Percentiles rank a stretch among this genome's conserved stretches.
Conservation (phyloP, 2,797 vertebrate genomes). For the Gallirallus australis region DNA sequence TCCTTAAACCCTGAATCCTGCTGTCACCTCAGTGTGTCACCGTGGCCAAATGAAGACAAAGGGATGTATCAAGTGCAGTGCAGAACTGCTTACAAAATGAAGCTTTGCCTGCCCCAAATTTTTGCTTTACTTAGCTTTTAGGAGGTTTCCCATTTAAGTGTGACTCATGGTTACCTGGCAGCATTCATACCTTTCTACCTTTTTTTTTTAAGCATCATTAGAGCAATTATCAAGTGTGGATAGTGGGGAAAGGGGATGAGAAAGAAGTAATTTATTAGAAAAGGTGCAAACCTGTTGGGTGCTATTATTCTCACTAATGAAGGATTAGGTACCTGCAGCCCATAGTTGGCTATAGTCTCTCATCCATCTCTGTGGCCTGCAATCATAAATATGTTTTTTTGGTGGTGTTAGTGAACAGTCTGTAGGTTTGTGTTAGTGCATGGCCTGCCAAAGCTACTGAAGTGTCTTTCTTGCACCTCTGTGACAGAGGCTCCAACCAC, state of each 20-base stretch:
- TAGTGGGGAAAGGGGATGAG: neutral
- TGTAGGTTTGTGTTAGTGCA: neutral
- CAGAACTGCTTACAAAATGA: neutral
- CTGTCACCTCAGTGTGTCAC: neutral
- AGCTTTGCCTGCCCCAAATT: neutral
- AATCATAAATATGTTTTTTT: neutral
- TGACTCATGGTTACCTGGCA: neutral
- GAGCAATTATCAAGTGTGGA: neutral
- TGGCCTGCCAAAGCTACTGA: neutral
- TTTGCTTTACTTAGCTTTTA: neutral
- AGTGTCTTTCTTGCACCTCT: neutral
- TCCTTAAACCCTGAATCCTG: neutral
- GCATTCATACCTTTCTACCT: neutral
- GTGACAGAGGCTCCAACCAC: neutral
- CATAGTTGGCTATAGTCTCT: neutral
- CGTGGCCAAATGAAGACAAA: neutral
- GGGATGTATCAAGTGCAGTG: neutral
- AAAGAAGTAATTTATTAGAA: neutral
- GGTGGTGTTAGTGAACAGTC: neutral
- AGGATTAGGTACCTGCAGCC: neutral
- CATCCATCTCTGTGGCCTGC: neutral
- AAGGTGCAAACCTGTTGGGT: neutral
- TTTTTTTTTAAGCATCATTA: neutral
- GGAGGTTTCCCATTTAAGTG: neutral
- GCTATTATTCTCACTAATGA: neutral